Base-by-base conservation (phyloP, 1,140 invertebrate species). In the Pollicipes pollicipes region DNA sequence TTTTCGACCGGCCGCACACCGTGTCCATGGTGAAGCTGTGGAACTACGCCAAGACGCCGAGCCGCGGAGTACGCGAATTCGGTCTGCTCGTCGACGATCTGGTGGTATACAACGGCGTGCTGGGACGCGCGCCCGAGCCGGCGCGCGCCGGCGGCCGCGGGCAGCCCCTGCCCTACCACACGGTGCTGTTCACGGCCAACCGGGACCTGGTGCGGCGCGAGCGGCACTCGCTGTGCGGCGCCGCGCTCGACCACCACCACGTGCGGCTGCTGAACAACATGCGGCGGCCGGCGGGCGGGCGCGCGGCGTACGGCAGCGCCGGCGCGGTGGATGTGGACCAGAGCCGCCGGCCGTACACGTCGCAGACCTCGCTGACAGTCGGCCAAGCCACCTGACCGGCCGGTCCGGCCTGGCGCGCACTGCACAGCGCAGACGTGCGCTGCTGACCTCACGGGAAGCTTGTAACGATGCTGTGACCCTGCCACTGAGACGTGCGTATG, bases 31-130 rank as follows among this genome's bases (percentile, higher is more conserved):
- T 93, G 58, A 88, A 88, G 77, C 81, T 93, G 73, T 92, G 88
- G 88, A 93, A 92, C 81, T 93, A 93, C 79, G 85, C 84, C 28
- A 92, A 93, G 80, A 90, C 88, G 58, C 83, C 87, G 3, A 79
- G 77, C 28, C 82, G 90, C 77, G 89, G 88, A 58, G 87, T 90
- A 10, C 90, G 89, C 79, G 89, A 93, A 79, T 89, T 91, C 81
- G 88, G 85, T 68, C 84, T 90, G 70, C 79, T 90, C 73, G 85
- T 90, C 32, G 88, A 90, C 78, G 88, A 90, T 77, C 78, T 90
- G 58, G 76, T 90, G 66, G 80, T 90, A n/a, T 89, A 88, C 76
- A 89, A 89, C 79, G 88, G 87, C 27, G 82, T 81, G 4, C 77
- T 88, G 71, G 82, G 85, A 30, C 78, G 79, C 30, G 81, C 81